Evolutionary conservation across 2,113 vertebrate genomes (phyloP).

Genomic region (Melanostigma gelatinosum): DNA sequence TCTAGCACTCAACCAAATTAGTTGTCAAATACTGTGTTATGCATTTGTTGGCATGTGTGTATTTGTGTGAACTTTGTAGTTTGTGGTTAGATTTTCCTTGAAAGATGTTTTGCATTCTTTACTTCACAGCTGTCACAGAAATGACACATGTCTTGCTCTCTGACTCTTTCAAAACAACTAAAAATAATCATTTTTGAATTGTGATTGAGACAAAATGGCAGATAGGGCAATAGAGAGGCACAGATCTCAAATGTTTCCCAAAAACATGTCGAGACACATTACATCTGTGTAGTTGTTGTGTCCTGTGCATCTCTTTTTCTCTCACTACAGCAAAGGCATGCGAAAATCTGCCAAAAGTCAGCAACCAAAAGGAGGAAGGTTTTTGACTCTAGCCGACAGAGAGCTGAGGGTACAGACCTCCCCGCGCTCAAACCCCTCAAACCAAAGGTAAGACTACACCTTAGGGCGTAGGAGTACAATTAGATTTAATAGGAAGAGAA

Average conservation of each 20-base stretch:
- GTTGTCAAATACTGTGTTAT: neutral
- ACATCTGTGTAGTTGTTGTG: neutral
- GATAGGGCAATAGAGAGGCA: neutral
- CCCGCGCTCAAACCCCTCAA: constrained; percentile 93
- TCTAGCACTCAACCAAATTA: constrained; percentile 1
- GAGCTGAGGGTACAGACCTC: constrained; percentile 98
- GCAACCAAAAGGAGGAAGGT: constrained; percentile 89
- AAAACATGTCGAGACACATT: neutral
- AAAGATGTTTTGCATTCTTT: neutral
- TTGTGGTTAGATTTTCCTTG: neutral
- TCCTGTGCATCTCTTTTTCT: neutral
- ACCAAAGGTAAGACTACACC: constrained; percentile 85
- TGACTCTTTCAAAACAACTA: neutral
- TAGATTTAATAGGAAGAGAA: neutral
- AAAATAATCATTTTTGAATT: neutral
- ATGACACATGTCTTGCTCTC: neutral
- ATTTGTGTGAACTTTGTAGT: neutral
- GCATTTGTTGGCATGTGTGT: neutral
- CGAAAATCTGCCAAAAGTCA: constrained; percentile 93
- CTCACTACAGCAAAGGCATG: constrained; percentile 89
- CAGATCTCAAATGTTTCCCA: neutral
- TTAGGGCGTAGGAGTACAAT: rapidly evolving
- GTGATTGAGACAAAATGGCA: neutral
- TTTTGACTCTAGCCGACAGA: constrained; percentile 96
- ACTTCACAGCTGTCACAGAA: neutral